These are phyloP conservation scores for Halcyon badia DNA, from an alignment of 2,797 vertebrate genomes.

Conservation along the genomic window DNA sequence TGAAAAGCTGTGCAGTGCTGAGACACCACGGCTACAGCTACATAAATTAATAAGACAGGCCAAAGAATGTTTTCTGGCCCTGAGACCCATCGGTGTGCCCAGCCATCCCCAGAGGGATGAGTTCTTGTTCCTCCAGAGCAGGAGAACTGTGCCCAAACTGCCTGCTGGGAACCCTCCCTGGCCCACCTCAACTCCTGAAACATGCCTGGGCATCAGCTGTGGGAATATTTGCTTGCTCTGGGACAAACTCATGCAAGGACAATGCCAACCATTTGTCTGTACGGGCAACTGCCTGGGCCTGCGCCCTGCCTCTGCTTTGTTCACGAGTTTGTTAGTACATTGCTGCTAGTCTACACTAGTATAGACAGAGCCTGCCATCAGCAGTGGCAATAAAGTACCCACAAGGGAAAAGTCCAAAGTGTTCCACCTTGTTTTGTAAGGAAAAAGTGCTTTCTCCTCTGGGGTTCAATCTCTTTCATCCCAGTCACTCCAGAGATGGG, in stretches of 20 bases:
- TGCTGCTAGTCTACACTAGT: background rate
- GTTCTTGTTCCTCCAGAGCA: fast-evolving
- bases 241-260: background rate
- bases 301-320: background rate
- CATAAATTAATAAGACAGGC: background rate
- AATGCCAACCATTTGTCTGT: background rate
- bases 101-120: background rate
- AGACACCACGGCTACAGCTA: background rate
- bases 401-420: background rate
- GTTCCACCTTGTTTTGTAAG: background rate
- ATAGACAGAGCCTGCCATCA: background rate
- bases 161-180: background rate
- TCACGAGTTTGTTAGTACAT: background rate
- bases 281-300: background rate
- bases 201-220: background rate
- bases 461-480: background rate
- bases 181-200: background rate
- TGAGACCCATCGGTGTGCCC: background rate
- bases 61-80: background rate
- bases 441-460: background rate
- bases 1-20: background rate
- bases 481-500: background rate
- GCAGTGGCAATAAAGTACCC: background rate
- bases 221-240: background rate
- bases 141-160: background rate